These are phyloP conservation scores for Scaptomyza caliginosa DNA, from an alignment of 2,888 invertebrate species.

Conservation along the genomic window DNA sequence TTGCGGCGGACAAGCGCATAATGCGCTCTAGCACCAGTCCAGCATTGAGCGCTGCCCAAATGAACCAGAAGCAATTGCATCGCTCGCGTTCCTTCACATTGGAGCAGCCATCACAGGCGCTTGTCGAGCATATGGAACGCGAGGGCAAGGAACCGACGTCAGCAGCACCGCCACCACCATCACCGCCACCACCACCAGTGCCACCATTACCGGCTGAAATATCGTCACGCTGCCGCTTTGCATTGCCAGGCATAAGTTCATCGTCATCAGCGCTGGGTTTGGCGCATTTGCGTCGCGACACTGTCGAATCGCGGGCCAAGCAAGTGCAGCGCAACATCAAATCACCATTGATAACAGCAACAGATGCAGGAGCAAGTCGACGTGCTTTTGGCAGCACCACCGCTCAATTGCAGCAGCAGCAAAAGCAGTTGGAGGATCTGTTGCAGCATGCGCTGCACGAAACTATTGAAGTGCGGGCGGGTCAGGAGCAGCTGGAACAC, in stretches of 20 bases:
- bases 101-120: slow-evolving; percentile 90
- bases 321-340: slow-evolving; percentile 65
- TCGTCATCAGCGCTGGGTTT: slow-evolving; percentile 23
- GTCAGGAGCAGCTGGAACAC: slow-evolving; percentile 19
- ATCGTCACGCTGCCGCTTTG: slow-evolving; percentile 22
- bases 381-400: slow-evolving; percentile 22
- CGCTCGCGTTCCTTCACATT: slow-evolving; percentile 92
- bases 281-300: slow-evolving; percentile 72
- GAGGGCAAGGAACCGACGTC: not conserved
- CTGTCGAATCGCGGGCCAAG: slow-evolving; percentile 82
- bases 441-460: slow-evolving; percentile 40
- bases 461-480: slow-evolving; percentile 14
- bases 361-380: not conserved
- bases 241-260: slow-evolving; percentile 4
- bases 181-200: not conserved
- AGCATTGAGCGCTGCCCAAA: slow-evolving; percentile 41
- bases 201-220: not conserved
- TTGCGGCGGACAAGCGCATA: slow-evolving; percentile 43
- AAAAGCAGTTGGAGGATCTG: slow-evolving; percentile 38
- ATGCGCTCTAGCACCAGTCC: slow-evolving; percentile 80
- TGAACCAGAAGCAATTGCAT: slow-evolving; percentile 80
- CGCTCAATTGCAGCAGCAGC: slow-evolving; percentile 33
- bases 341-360: not conserved
- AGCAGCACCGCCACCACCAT: not conserved
- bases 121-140: slow-evolving; percentile 84